Evolutionary conservation across 2,888 invertebrate species (phyloP), one percentile per base, ranked within the genome.

Genomic region (Macrosiphum euphorbiae): DNA sequence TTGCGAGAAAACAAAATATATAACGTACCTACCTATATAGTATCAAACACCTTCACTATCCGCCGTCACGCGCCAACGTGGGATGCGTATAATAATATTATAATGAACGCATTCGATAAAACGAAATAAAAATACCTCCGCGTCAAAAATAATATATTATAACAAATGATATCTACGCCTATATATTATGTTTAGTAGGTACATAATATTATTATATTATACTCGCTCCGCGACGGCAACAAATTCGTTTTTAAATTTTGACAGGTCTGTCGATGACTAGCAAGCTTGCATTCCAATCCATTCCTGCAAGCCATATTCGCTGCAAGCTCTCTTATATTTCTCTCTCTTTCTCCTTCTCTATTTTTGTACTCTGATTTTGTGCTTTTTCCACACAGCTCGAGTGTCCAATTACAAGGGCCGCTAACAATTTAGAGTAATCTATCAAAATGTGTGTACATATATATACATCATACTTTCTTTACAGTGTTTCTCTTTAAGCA

Each of bases 381-480:
- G 52, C 41, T 41, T 35, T 35, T 47, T 78, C 11, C 35, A 35
- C 55, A 41, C 52, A n/a, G n/a, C 85, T 47, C 85, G n/a, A 11
- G 44, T 58, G 4, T 58, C 44, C 58, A 44, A 58, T 91, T 86
- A 91, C 47, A 85, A 91, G n/a, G 55, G 16, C 91, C n/a, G 35
- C 47, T 86, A 58, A 47, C 44, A 28, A 86, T 44, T 86, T 91
- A 16, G 11, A 58, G 85, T n/a, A 55, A 91, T 91, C 24, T 35
- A 85, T 91, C 85, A 86, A 58, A 86, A n/a, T 41, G 90, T 52
- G 26, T 44, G 5, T 35, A 78, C 20, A 44, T n/a, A 88, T n/a
- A 88, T 88, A 35, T 24, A 52, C 16, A 44, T 50, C 11, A 10
- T 35, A 92, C 92, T 92, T 92, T 92, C 92, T 92, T 92, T 35